Evolutionary conservation across 2,888 invertebrate genomes (phyloP), one percentile per base, ranked within the genome.

Genomic region (Idaea straminata): DNA sequence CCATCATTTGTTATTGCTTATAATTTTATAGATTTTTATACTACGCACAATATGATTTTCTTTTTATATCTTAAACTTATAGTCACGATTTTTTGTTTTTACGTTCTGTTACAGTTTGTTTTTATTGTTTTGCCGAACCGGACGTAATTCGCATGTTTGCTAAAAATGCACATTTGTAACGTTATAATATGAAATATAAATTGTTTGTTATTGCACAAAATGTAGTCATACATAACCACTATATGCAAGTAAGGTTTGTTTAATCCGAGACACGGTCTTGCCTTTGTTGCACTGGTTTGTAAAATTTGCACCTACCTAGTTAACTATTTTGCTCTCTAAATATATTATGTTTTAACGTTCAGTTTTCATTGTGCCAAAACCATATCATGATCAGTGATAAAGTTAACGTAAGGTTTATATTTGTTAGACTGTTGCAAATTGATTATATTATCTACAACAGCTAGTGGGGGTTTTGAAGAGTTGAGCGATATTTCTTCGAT

Each of bases 351-450:
- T 68, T 72, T 75, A 70, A 72, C 70, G 72, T 78, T 79, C 77
- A 76, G 79, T 83, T 82, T 82, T 83, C 78, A 83, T 80, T 84
- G 86, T 86, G 86, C 86, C 86, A 86, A 86, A 89, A 88, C 85
- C 90, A 92, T 91, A 91, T 91, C 89, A 87, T 87, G 71, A 85
- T 87, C 86, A 85, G 88, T 87, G 88, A 89, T 89, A 87, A 78
- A 83, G 78, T 82, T 85, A 79, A 74, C 77, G 73, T 83, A 84
- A 81, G 78, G 76, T 74, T 72, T 69, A 76, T 74, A 73, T 81
- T 76, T 74, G 74, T 77, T 78, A 78, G 75, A 80, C 72, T 68
- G 64, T 66, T 66, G 64, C 64, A 66, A 58, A 66, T 58, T 61
- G 63, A 67, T 66, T 66, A 66, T 61, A 68, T 64, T 72, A 57